phyloP scores from a whole-genome alignment of 2,888 invertebrate species.

The Drosophila nr. medialis region DNA sequence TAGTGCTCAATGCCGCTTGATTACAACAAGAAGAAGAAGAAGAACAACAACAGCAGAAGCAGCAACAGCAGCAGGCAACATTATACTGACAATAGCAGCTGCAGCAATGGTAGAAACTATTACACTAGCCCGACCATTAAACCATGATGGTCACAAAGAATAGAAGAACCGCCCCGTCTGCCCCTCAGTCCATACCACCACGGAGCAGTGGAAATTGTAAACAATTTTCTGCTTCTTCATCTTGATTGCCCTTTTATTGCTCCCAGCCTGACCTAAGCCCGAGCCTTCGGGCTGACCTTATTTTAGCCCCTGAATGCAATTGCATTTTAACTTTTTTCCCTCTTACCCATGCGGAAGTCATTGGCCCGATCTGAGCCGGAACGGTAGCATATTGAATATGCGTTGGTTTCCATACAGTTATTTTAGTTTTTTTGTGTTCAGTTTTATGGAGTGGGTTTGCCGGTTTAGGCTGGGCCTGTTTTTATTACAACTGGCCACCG shows the following conservation, averaged over 20 bases:
- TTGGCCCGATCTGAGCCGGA: constrained; percentile 30
- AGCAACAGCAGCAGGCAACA: constrained; percentile 20
- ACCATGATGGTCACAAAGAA: constrained; percentile 70
- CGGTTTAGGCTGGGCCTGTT: constrained; percentile 23
- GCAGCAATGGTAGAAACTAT: constrained; percentile 67
- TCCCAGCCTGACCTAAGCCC: constrained; percentile 27
- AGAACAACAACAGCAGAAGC: constrained; percentile 34
- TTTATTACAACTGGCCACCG: constrained; percentile 19
- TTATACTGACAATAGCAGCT: constrained; percentile 57
- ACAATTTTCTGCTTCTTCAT: constrained; percentile 49
- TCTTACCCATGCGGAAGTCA: constrained; percentile 36
- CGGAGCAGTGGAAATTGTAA: constrained; percentile 53
- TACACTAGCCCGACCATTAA: constrained; percentile 72
- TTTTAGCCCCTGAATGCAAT: constrained; percentile 35
- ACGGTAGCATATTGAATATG: constrained; percentile 20
- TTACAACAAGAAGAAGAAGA: constrained; percentile 48
- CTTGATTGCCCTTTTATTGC: constrained; percentile 39
- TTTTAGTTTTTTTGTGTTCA: constrained; percentile 25
- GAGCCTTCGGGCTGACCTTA: constrained; percentile 52
- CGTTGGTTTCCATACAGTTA: constrained; percentile 19
- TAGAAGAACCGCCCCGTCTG: constrained; percentile 23
- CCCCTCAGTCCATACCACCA: neutral
- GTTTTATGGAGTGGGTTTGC: constrained; percentile 62
- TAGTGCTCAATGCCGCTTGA: constrained; percentile 64
- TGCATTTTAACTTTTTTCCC: constrained; percentile 15